Evolutionary conservation across 2,888 invertebrate genomes (phyloP).

Genomic region (Diploptera punctata): DNA sequence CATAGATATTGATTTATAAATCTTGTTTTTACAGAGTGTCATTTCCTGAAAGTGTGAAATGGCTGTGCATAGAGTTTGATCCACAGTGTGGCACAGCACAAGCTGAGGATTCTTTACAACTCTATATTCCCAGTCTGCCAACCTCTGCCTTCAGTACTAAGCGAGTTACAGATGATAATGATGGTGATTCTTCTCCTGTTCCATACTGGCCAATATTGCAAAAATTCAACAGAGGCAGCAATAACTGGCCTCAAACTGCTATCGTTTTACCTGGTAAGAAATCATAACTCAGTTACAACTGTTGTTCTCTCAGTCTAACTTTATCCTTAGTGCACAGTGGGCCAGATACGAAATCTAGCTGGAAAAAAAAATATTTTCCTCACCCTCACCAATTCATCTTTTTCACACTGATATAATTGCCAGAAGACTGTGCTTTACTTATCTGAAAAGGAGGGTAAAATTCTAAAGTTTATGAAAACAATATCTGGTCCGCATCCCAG

Average conservation of each 20-base stretch:
- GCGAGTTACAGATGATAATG: conserved; percentile 45
- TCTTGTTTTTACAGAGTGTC: conserved; percentile 66
- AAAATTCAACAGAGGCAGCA: conserved; percentile 66
- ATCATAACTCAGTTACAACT: too few species aligned
- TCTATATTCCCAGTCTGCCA: conserved; percentile 64
- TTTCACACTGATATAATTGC: too few species aligned
- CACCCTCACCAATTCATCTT: too few species aligned
- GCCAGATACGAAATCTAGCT: too few species aligned
- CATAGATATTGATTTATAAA: too few species aligned
- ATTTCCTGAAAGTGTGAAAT: conserved; percentile 88
- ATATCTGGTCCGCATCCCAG: too few species aligned
- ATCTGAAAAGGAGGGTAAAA: too few species aligned
- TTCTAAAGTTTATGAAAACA: too few species aligned
- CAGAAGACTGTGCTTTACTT: too few species aligned
- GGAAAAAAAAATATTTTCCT: too few species aligned
- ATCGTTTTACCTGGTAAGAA: conserved; percentile 76
- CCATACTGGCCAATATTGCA: conserved; percentile 70
- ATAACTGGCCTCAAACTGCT: conserved; percentile 88
- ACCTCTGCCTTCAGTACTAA: conserved; percentile 10
- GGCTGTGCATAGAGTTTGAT: conserved; percentile 95
- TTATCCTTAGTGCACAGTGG: too few species aligned
- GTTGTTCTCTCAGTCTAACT: too few species aligned
- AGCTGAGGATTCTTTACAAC: conserved; percentile 85
- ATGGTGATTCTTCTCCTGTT: conserved; percentile 48
- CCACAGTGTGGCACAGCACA: conserved; percentile 91